A percentile compares a stretch with the other conserved stretches of the same genome.
Conservation (phyloP, 2,797 vertebrate species). For the Liasis olivaceus region DNA sequence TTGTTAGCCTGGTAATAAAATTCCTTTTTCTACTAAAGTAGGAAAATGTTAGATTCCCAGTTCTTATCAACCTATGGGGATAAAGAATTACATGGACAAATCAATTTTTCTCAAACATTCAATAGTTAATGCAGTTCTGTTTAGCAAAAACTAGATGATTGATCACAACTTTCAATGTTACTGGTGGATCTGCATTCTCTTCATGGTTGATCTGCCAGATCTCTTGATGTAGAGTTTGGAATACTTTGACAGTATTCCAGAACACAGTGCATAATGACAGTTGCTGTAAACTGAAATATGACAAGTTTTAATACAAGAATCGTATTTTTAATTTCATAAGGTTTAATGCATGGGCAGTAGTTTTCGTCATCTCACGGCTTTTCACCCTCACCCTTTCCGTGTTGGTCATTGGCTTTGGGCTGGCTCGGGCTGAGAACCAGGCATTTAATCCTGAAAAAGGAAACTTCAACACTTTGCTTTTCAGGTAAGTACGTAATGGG, state of each 20-base stretch:
- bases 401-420: slow-evolving; percentile 90
- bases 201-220: neutral
- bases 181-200: neutral
- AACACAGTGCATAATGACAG: neutral
- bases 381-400: slow-evolving; percentile 92
- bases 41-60: neutral
- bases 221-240: neutral
- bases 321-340: slow-evolving; percentile 65
- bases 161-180: neutral
- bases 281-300: neutral
- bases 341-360: slow-evolving; percentile 91
- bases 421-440: slow-evolving; percentile 89
- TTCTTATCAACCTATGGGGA: neutral
- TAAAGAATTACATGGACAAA: neutral
- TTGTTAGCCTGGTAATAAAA: neutral
- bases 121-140: neutral
- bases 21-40: neutral
- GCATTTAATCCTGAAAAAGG: slow-evolving; percentile 85
- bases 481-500: slow-evolving; percentile 79
- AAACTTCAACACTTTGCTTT: slow-evolving; percentile 91
- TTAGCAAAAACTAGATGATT: neutral
- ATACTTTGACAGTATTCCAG: neutral
- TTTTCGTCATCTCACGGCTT: slow-evolving; percentile 91
- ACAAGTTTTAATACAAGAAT: neutral
- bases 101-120: neutral